These are phyloP conservation scores for Pemphredon lugubris DNA, from an alignment of 2,888 invertebrate species.

Conservation along the genomic window DNA sequence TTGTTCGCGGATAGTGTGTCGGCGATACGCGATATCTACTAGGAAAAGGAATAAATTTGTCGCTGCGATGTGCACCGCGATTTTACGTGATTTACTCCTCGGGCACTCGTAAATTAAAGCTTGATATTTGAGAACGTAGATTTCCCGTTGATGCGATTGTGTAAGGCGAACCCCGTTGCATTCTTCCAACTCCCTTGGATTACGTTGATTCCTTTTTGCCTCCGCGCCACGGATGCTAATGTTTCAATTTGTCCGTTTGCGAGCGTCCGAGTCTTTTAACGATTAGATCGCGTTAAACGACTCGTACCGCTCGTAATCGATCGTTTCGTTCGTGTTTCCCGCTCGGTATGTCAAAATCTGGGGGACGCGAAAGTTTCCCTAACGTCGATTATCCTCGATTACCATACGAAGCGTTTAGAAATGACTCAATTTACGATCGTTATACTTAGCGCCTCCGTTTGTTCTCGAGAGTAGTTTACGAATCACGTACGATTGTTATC, in stretches of 20 bases:
- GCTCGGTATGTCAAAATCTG: too few relatives aligned
- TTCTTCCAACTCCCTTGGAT: conserved; percentile 25
- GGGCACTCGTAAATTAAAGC: conserved; percentile 53
- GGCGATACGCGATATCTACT: conserved; percentile 59
- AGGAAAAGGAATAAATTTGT: conserved; percentile 58
- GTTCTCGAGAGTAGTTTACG: too few relatives aligned
- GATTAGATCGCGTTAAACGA: too few relatives aligned
- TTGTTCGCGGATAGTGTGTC: conserved; percentile 46
- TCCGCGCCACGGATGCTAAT: conserved; percentile 50
- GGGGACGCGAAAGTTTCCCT: too few relatives aligned
- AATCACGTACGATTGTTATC: too few relatives aligned
- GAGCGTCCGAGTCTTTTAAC: too few relatives aligned
- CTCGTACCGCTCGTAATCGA: too few relatives aligned
- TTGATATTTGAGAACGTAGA: conserved; percentile 54
- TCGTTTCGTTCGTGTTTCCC: too few relatives aligned
- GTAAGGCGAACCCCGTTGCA: conserved; percentile 42
- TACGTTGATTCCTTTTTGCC: conserved; percentile 37
- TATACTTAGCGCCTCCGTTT: too few relatives aligned
- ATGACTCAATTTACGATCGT: too few relatives aligned
- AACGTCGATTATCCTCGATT: too few relatives aligned
- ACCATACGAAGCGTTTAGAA: too few relatives aligned
- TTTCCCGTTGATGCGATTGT: conserved; percentile 58
- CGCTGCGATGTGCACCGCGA: conserved; percentile 43
- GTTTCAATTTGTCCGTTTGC: background rate
- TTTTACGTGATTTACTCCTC: conserved; percentile 48